Evolutionary conservation across 2,113 vertebrate genomes (phyloP).

Genomic region (Elgaria multicarinata): DNA sequence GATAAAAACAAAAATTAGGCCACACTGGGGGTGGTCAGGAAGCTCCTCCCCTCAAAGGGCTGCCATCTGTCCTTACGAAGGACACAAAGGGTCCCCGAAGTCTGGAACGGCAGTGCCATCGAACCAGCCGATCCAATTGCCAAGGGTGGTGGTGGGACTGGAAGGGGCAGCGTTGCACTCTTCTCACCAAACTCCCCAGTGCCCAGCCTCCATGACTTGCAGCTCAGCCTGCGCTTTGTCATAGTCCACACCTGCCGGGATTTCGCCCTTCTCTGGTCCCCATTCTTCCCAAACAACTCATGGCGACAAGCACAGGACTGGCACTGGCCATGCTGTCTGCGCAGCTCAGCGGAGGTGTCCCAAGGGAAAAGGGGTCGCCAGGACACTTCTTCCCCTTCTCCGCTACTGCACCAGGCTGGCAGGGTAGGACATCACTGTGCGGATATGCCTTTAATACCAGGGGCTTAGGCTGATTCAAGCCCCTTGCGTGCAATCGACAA

Average conservation of each 20-base stretch:
- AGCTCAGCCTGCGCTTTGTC: neutral
- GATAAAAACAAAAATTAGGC: conserved; percentile 31
- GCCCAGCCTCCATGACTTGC: too few species aligned
- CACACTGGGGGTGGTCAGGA: neutral
- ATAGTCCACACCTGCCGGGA: neutral
- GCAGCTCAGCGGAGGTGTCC: neutral
- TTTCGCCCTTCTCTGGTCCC: neutral
- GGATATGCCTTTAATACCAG: neutral
- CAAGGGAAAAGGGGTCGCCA: neutral
- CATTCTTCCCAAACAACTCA: neutral
- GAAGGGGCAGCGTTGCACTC: neutral
- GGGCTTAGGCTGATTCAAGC: too few species aligned
- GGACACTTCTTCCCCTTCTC: too few species aligned
- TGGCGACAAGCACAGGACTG: neutral
- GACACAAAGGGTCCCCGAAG: neutral
- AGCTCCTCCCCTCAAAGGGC: neutral
- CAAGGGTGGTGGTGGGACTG: neutral
- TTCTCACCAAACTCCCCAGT: neutral
- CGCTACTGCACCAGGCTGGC: too few species aligned
- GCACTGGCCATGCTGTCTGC: neutral
- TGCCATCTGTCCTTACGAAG: neutral
- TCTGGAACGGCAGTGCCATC: neutral
- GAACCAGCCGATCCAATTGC: neutral
- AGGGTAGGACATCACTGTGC: too few species aligned
- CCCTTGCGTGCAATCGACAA: neutral